Evolutionary conservation across 2,797 vertebrate genomes (phyloP).

Genomic region (Amblyraja radiata): DNA sequence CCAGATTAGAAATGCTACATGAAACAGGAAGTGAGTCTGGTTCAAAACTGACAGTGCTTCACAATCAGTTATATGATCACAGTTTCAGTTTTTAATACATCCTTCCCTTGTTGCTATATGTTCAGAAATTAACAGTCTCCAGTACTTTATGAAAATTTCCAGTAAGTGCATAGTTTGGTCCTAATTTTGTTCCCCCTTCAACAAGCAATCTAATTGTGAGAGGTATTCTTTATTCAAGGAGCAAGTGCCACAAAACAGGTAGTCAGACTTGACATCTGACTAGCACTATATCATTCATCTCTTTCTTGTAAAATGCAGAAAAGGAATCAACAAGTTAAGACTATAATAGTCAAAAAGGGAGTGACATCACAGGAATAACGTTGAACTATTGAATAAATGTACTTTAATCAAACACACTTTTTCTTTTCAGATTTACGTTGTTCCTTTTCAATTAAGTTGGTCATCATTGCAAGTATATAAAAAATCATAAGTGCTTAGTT

Average conservation of each 20-base stretch:
- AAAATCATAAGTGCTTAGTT: constrained; percentile 4
- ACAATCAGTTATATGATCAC: constrained; percentile 56
- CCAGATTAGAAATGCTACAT: constrained; percentile 49
- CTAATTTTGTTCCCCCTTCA: constrained; percentile 43
- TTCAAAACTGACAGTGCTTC: constrained; percentile 54
- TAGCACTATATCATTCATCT: constrained; percentile 25
- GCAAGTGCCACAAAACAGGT: constrained; percentile 25
- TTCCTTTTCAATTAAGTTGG: constrained; percentile 22
- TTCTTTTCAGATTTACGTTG: neutral
- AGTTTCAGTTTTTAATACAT: constrained; percentile 55
- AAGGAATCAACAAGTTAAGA: neutral
- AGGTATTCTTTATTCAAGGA: constrained; percentile 30
- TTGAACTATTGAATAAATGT: neutral
- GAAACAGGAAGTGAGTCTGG: constrained; percentile 44
- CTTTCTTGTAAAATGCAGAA: neutral
- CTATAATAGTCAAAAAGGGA: neutral
- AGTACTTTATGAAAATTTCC: constrained; percentile 52
- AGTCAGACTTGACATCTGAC: constrained; percentile 12
- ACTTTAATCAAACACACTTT: neutral
- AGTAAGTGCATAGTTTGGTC: constrained; percentile 58
- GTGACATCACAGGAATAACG: neutral
- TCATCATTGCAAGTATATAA: neutral
- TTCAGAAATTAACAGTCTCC: constrained; percentile 49
- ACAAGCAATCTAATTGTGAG: constrained; percentile 37
- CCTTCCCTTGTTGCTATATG: constrained; percentile 54